Evolutionary conservation across 2,797 vertebrate genomes (phyloP).

Genomic region (Pristis pectinata): DNA sequence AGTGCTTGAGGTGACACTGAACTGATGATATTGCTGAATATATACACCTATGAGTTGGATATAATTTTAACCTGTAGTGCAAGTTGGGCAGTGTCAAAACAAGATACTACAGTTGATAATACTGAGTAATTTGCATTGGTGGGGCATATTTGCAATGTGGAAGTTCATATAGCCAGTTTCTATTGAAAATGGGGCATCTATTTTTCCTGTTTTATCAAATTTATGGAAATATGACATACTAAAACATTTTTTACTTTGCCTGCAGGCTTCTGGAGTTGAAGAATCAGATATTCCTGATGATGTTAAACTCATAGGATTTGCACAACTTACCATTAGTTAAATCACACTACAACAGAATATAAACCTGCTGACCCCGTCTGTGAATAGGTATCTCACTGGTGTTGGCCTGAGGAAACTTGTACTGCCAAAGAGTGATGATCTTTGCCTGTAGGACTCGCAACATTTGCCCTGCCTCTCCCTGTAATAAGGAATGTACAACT

Average conservation of each 20-base stretch:
- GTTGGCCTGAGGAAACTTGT: conserved; percentile 77
- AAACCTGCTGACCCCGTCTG: conserved; percentile 32
- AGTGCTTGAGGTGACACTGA: not conserved
- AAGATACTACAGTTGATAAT: not conserved
- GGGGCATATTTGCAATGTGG: not conserved
- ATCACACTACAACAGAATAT: conserved; percentile 38
- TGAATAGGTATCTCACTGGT: conserved; percentile 35
- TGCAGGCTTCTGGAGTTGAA: conserved; percentile 82
- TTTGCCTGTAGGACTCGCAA: not conserved
- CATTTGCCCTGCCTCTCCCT: not conserved
- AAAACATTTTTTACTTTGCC: conserved; percentile 47
- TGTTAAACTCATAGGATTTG: conserved; percentile 88
- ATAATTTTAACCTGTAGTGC: not conserved
- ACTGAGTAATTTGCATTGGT: no score
- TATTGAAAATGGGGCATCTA: not conserved
- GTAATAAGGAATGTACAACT: not conserved
- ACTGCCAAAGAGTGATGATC: conserved; percentile 78
- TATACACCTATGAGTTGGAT: not conserved
- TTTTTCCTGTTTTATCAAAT: not conserved
- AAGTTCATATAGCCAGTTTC: not conserved
- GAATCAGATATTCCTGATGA: conserved; percentile 89
- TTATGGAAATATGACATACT: not conserved
- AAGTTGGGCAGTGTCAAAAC: not conserved
- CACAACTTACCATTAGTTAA: conserved; percentile 96
- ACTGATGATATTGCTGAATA: not conserved